Conservation (phyloP, 2,113 vertebrate genomes). For the Macquaria ambigua region DNA sequence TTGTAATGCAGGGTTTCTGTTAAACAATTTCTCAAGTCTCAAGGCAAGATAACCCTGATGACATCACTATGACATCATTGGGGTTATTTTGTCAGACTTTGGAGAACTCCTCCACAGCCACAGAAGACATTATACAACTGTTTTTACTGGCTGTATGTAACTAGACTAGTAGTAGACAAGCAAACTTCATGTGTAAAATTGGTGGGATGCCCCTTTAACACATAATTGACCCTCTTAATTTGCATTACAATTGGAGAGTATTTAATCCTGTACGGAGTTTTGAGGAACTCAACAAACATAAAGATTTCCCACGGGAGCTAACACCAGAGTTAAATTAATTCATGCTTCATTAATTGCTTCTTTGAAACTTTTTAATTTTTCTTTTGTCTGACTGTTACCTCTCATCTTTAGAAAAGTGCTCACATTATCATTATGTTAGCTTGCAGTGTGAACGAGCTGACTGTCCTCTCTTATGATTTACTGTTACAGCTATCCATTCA, state of each 20-base stretch:
- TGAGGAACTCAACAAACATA: not conserved
- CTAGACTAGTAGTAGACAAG: not conserved
- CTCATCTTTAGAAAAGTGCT: not conserved
- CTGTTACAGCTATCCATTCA: constrained; percentile 90
- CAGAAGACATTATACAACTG: not conserved
- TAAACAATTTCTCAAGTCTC: too few species aligned
- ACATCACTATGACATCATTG: not conserved
- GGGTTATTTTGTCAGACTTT: not conserved
- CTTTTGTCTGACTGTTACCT: not conserved
- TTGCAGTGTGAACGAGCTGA: not conserved
- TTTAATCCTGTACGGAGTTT: not conserved
- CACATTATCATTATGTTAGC: not conserved
- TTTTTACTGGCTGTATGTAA: not conserved
- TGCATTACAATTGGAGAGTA: constrained; percentile 4
- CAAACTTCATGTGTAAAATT: not conserved
- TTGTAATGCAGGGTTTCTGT: not conserved
- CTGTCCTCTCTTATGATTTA: not conserved
- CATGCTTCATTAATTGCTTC: not conserved
- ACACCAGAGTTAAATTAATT: not conserved
- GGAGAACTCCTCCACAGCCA: not conserved
- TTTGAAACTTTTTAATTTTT: constrained; percentile 1
- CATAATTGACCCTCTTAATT: not conserved
- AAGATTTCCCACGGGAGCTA: not conserved
- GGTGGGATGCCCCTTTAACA: not conserved
- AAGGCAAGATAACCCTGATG: not conserved